phyloP scores from a whole-genome alignment of 2,113 vertebrate genomes.

The Odocoileus virginianus region DNA sequence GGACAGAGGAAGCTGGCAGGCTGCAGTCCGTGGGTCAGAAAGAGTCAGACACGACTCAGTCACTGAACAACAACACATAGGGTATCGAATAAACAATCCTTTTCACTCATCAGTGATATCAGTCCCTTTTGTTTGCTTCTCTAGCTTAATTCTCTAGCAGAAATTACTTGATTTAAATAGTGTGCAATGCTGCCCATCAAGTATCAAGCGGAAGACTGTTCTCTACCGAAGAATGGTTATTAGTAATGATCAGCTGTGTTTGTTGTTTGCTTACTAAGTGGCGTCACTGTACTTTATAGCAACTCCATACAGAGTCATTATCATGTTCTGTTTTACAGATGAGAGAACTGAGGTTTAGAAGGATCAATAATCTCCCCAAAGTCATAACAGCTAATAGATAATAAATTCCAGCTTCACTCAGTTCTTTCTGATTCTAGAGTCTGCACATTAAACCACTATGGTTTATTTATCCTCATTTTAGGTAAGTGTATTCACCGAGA shows the following conservation, averaged over 20 bases:
- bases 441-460: background rate
- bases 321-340: background rate
- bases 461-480: background rate
- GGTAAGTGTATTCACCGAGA: background rate
- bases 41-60: background rate
- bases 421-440: background rate
- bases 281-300: background rate
- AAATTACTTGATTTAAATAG: background rate
- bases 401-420: background rate
- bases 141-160: background rate
- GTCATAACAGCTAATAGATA: background rate
- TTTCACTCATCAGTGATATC: background rate
- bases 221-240: background rate
- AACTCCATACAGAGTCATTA: background rate
- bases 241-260: background rate
- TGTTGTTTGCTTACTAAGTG: background rate
- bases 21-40: background rate
- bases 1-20: background rate
- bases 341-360: background rate
- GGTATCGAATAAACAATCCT: background rate
- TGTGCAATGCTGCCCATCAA: background rate
- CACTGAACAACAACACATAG: background rate
- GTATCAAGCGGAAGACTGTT: background rate
- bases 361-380: background rate
- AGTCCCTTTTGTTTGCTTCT: background rate